Percentiles rank a stretch among this genome's conserved stretches.
Conservation (phyloP, 2,888 invertebrate species). For the Hydriomena furcata region DNA sequence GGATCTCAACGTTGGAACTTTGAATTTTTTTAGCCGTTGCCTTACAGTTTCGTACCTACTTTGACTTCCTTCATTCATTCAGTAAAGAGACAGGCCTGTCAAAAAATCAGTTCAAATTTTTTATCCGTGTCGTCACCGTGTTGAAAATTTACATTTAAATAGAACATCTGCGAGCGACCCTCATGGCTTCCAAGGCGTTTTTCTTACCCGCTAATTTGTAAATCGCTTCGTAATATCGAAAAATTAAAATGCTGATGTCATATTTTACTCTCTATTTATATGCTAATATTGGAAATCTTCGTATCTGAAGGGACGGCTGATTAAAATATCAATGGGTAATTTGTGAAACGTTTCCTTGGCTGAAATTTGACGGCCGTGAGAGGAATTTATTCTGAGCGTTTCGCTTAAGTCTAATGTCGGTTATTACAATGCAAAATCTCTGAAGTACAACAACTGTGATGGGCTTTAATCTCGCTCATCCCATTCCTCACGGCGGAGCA, state of each 20-base stretch:
- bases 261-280: slow-evolving; percentile 81
- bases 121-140: slow-evolving; percentile 71
- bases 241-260: slow-evolving; percentile 84
- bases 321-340: slow-evolving; percentile 82
- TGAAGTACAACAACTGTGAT: slow-evolving; percentile 67
- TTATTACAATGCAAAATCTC: slow-evolving; percentile 71
- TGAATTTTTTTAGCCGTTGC: too few species aligned
- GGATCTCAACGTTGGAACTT: too few species aligned
- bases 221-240: slow-evolving; percentile 81
- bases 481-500: slow-evolving; percentile 72
- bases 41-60: too few species aligned
- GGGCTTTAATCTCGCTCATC: slow-evolving; percentile 76
- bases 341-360: slow-evolving; percentile 41
- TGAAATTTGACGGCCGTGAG: slow-evolving; percentile 50
- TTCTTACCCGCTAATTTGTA: slow-evolving; percentile 83
- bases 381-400: slow-evolving; percentile 48
- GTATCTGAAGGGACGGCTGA: slow-evolving; percentile 62
- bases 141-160: slow-evolving; percentile 82
- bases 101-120: slow-evolving; percentile 74
- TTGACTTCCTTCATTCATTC: slow-evolving; percentile 22
- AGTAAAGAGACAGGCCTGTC: slow-evolving; percentile 51
- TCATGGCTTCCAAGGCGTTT: slow-evolving; percentile 71
- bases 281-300: slow-evolving; percentile 67
- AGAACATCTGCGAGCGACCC: slow-evolving; percentile 81
- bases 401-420: slow-evolving; percentile 49